phyloP scores from a whole-genome alignment of 2,113 vertebrate species.

The Leptocoma aspasia region DNA sequence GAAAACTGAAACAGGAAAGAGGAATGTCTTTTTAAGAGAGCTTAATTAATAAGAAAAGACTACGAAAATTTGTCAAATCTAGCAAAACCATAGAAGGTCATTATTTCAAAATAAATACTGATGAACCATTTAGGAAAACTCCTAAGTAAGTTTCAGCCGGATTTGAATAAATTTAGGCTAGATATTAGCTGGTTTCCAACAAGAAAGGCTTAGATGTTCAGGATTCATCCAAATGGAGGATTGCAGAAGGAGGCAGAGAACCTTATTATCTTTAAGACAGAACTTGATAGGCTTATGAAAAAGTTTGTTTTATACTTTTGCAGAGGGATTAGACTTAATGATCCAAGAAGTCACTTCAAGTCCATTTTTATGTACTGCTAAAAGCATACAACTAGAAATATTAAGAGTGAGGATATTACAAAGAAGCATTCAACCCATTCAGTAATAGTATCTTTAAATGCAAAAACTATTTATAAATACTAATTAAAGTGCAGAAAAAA shows the following conservation, averaged over 20 bases:
- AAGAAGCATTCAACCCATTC: neutral
- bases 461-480: neutral
- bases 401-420: neutral
- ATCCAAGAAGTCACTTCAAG: conserved; percentile 1
- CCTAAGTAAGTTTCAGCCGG: neutral
- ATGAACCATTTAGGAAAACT: neutral
- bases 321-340: neutral
- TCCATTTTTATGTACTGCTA: neutral
- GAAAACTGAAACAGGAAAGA: neutral
- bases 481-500: neutral
- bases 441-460: neutral
- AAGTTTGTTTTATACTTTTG: neutral
- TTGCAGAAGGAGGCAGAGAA: neutral
- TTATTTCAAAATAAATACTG: neutral
- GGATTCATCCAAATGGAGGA: neutral
- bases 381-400: neutral
- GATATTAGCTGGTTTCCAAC: neutral
- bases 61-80: neutral
- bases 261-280: neutral
- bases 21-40: neutral
- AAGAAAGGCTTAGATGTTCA: neutral
- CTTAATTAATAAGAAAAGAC: neutral
- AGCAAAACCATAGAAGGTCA: neutral
- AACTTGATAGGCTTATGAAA: neutral
- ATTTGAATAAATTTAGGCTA: neutral